Evolutionary conservation across 1,140 invertebrate genomes (phyloP), one percentile per base, ranked within the genome.

Genomic region (Sarcophaga bullata): DNA sequence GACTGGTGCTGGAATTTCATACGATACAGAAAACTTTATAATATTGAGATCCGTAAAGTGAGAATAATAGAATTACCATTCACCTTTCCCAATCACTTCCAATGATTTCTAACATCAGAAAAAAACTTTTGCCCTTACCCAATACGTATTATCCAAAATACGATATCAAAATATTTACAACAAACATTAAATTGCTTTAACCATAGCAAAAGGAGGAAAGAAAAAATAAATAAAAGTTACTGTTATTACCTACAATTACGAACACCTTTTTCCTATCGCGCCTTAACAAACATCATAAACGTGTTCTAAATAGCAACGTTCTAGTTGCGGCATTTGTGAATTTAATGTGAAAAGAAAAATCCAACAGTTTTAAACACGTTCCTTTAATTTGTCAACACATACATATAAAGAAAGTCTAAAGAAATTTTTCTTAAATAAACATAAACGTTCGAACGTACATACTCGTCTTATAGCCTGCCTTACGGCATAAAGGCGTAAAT

Each of bases 321-420:
- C 25, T 37, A n/a, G 1, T 37, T 2, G 25, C 25, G 25, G 25
- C 25, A 37, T 37, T 13, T 15, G n/a, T 15, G 15, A 58, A 58
- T n/a, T 58, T 58, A 58, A 13, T 58, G 7, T n/a, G 15, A n/a
- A 19, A 17, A 68, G 10, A 11, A 68, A 17, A 68, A 8, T 68
- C 62, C 17, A 7, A 13, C 6, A 68, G 68, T 37, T 68, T 82
- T 82, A 47, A 15, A 48, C 82, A 83, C 82, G 82, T 80, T 80
- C 50, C 47, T 17, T 80, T 83, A 83, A 83, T 80, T 83, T 83
- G 82, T 80, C 82, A 83, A 73, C 62, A 73, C 48, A 58, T 49
- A 52, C 58, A 73, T 13, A 19, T 8, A 72, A 17, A 19, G 25
- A 37, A 37, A 19, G 62, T 68, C 62, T 68, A 68, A 19, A 58